Base-by-base conservation (phyloP, 2,113 vertebrate species). In the Mesitornis unicolor region DNA sequence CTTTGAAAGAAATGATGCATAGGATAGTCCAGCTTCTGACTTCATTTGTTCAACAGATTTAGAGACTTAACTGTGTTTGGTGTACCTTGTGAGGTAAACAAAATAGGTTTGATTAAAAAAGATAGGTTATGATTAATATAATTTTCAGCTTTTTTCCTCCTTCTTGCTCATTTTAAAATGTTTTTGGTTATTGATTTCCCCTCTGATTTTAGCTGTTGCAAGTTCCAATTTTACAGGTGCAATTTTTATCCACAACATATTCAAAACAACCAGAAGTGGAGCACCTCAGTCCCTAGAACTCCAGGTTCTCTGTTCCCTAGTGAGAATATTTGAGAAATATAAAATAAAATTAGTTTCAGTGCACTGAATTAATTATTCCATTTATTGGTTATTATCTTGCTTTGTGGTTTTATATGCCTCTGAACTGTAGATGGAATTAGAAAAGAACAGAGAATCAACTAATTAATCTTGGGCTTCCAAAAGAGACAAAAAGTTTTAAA, bases 301-400 rank as follows among this genome's bases (percentile, higher is more conserved):
- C 64, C 81, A 96, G 45, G 18, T 97, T 97, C 65, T 96, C 47
- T 15, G 13, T 75, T 97, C 84, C 93, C 91, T 76, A 86, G 63
- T 96, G 92, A 97, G 16, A 97, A 78, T 22, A 84, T 56, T 45
- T 78, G 68, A 97, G 86, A 98, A 97, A 97, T 87, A 97, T 64
- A 98, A 98, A 97, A 96, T 97, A 97, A 98, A 98, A 96, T 97
- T 94, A 95, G 84, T 97, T 97, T 97, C 93, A 97, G 86, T 96
- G 75, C 94, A 93, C 95, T 97, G 79, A 95, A 97, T 98, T 98
- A 98, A 98, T 98, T 98, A 97, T 97, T 98, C 92, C 75, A 95
- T 90, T 96, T 98, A 96, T 96, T 97, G 93, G 84, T 97, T 97
- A 96, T 97, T 97, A 97, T 97, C 95, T 95, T 97, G 74, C 96